phyloP scores from a whole-genome alignment of 2,888 invertebrate genomes.

The Drosophila paracracens region DNA sequence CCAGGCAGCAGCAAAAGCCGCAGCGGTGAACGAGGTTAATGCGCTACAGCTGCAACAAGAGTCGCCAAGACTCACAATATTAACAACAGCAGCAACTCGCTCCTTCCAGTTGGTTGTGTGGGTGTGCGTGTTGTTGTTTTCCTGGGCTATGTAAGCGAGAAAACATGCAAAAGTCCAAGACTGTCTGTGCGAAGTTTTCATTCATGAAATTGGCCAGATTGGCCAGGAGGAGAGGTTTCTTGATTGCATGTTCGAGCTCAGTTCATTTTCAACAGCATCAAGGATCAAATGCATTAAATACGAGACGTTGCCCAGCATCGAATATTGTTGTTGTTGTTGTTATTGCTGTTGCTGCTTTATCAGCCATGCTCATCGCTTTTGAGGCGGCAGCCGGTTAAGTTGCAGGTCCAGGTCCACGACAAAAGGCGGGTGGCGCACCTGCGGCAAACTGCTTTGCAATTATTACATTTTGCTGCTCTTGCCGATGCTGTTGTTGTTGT shows the following conservation, averaged over 20 bases:
- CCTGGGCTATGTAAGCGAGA: constrained; percentile 38
- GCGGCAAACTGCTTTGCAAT: constrained; percentile 80
- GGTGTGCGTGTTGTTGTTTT: constrained; percentile 62
- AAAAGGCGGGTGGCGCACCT: constrained; percentile 77
- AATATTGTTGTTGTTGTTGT: constrained; percentile 64
- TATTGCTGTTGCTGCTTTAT: constrained; percentile 69
- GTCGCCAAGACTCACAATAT: constrained; percentile 71
- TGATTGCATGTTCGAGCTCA: constrained; percentile 82
- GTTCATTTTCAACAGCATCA: constrained; percentile 82
- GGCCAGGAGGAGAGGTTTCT: constrained; percentile 39
- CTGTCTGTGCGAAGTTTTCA: constrained; percentile 70
- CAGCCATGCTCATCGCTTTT: constrained; percentile 74
- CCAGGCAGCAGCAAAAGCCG: constrained; percentile 48
- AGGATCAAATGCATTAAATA: constrained; percentile 81
- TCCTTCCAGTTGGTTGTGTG: constrained; percentile 52
- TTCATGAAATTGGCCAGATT: constrained; percentile 82
- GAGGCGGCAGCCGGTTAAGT: constrained; percentile 62
- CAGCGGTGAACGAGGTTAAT: constrained; percentile 69
- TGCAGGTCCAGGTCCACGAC: constrained; percentile 46
- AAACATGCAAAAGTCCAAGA: constrained; percentile 71
- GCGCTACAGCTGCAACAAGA: constrained; percentile 77
- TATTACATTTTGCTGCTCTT: constrained; percentile 70
- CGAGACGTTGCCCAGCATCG: constrained; percentile 68
- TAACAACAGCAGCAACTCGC: constrained; percentile 24
- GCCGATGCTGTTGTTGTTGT: constrained; percentile 32